These are phyloP conservation scores for Enteromius mattozi DNA, from an alignment of 2,797 vertebrate genomes.

Conservation along the genomic window DNA sequence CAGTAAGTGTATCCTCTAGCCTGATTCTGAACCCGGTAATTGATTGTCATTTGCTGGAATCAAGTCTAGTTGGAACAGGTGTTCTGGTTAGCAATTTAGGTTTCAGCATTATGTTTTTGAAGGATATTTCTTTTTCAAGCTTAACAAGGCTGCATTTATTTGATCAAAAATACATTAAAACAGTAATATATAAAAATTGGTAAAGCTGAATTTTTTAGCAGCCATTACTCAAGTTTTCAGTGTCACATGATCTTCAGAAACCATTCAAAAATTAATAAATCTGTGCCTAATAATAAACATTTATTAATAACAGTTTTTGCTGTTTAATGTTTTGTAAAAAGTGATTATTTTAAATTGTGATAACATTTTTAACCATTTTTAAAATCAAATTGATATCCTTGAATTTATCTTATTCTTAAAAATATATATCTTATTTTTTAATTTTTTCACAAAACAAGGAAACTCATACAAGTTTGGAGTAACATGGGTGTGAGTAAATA, in stretches of 20 bases:
- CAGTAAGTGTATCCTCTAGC: not conserved
- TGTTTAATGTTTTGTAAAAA: not conserved
- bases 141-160: not conserved
- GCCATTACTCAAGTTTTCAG: not conserved
- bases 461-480: not conserved
- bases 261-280: not conserved
- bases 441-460: not conserved
- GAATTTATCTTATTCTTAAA: not conserved
- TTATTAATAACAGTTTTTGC: not conserved
- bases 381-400: not conserved
- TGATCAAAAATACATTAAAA: not conserved
- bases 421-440: not conserved
- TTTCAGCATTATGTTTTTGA: not conserved
- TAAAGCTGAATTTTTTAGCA: not conserved
- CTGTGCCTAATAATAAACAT: not conserved
- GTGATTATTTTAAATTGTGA: not conserved
- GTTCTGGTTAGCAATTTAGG: not conserved
- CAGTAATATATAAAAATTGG: not conserved
- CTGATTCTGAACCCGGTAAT: slow-evolving; percentile 1
- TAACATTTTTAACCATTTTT: not conserved
- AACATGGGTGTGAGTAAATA: not conserved
- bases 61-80: not conserved
- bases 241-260: not conserved
- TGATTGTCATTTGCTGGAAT: not conserved
- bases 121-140: not conserved